phyloP scores from a whole-genome alignment of 2,888 invertebrate species.

The Neocrepidodera transversa region DNA sequence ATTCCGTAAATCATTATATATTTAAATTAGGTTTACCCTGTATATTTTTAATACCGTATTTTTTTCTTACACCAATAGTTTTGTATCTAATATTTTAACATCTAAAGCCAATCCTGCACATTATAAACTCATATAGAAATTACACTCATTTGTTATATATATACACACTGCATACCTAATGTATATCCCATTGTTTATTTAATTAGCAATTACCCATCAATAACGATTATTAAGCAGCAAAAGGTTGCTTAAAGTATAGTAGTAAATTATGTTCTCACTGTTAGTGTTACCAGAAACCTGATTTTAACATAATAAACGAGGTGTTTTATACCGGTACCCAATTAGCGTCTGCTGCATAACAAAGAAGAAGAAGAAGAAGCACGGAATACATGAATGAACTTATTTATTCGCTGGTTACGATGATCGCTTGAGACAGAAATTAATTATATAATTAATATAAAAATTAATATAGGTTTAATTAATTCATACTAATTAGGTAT shows the following conservation, averaged over 20 bases:
- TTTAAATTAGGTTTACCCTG: too few relatives aligned
- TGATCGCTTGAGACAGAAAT: slow-evolving; percentile 2
- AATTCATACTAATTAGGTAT: too few relatives aligned
- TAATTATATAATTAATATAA: slow-evolving; percentile 6
- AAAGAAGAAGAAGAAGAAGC: slow-evolving; percentile 8
- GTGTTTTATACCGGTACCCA: slow-evolving; percentile 22
- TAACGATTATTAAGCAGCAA: slow-evolving; percentile 19
- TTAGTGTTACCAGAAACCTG: slow-evolving; percentile 19
- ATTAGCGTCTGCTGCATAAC: slow-evolving; percentile 22
- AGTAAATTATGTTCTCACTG: slow-evolving; percentile 27
- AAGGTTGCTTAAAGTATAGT: slow-evolving; percentile 14
- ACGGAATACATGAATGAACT: slow-evolving; percentile 16
- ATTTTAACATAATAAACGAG: slow-evolving; percentile 27
- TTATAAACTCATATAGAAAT: not conserved
- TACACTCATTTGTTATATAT: not conserved
- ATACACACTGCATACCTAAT: slow-evolving; percentile 6
- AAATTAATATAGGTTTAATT: slow-evolving; percentile 3
- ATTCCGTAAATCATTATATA: too few relatives aligned
- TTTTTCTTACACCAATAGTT: too few relatives aligned
- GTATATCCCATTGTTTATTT: slow-evolving; percentile 6
- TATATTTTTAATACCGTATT: too few relatives aligned
- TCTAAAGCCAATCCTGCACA: too few relatives aligned
- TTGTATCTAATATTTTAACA: too few relatives aligned
- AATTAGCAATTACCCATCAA: slow-evolving; percentile 11
- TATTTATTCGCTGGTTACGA: slow-evolving; percentile 6